Evolutionary conservation across 2,888 invertebrate species (phyloP), one percentile per base, ranked within the genome.

Genomic region (Cancer borealis): DNA sequence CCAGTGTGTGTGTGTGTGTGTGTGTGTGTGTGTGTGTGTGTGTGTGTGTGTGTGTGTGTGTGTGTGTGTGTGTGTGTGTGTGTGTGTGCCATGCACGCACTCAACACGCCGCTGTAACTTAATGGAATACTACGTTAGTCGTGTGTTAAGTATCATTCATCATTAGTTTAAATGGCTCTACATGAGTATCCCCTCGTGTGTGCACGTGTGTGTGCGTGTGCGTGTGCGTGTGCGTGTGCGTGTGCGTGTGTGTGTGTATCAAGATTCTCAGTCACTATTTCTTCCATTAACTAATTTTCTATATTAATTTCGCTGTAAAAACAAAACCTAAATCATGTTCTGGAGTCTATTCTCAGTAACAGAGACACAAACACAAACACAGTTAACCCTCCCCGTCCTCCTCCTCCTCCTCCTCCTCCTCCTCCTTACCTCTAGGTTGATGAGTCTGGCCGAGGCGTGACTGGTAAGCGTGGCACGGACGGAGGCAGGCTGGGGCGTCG

Each of bases 21-120:
- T 73, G 26, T 73, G 73, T 73, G 73, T 73, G 73, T 73, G 73
- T 73, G 73, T 73, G 73, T 73, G 73, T 73, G 73, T 73, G 73
- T 73, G 73, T 73, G 73, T 73, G 73, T 73, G 73, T 73, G 73
- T 73, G 73, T 73, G 66, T 73, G 66, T 73, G 54, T 54, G 54
- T 54, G 54, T 54, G 66, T 73, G 66, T 73, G 73, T 73, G 73
- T 73, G 21, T n/a, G 21, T 73, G 8, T 54, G 54, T 54, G 54
- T 54, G 3, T 54, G 54, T 54, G 54, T 3, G 54, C 39, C 39
- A 39, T 39, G 39, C 39, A 39, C 2, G 39, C 39, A 39, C 39
- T 39, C 39, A 39, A 39, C 39, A 39, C 39, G 39, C 39, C 39
- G 39, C 39, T 39, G 39, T 39, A 39, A 39, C 39, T 0, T 39